Evolutionary conservation across 2,113 vertebrate species (phyloP).

Genomic region (Petaurus breviceps): DNA sequence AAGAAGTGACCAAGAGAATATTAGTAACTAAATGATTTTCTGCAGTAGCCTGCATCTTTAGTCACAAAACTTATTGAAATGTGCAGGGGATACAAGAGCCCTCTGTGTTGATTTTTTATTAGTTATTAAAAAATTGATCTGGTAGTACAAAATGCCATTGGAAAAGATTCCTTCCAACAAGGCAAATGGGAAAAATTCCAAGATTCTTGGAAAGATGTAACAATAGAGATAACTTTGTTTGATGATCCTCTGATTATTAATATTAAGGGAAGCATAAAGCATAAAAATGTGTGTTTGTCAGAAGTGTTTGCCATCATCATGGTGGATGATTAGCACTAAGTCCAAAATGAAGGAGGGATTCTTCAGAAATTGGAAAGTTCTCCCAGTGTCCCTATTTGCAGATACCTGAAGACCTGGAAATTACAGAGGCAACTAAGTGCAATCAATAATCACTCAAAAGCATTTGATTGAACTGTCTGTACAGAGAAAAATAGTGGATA

Average conservation of each 20-base stretch:
- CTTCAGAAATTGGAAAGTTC: neutral
- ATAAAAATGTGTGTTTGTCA: neutral
- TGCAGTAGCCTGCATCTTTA: neutral
- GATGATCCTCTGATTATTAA: neutral
- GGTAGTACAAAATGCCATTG: neutral
- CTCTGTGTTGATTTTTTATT: neutral
- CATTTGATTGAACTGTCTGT: neutral
- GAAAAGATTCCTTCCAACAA: neutral
- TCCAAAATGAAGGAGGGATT: neutral
- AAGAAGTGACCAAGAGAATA: neutral
- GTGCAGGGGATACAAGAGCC: neutral
- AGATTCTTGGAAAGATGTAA: neutral
- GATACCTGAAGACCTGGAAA: neutral
- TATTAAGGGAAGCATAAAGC: neutral
- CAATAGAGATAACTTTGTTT: neutral
- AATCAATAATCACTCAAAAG: neutral
- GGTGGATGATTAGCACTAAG: neutral
- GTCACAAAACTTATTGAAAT: neutral
- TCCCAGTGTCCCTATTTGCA: neutral
- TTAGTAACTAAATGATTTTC: neutral
- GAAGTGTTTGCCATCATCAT: neutral
- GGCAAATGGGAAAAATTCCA: neutral
- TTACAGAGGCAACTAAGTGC: neutral
- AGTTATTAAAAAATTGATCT: neutral
- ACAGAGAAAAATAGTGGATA: neutral